These are phyloP conservation scores for Ommatoiulus sabulosus DNA, from an alignment of 2,888 invertebrate species.

Conservation along the genomic window DNA sequence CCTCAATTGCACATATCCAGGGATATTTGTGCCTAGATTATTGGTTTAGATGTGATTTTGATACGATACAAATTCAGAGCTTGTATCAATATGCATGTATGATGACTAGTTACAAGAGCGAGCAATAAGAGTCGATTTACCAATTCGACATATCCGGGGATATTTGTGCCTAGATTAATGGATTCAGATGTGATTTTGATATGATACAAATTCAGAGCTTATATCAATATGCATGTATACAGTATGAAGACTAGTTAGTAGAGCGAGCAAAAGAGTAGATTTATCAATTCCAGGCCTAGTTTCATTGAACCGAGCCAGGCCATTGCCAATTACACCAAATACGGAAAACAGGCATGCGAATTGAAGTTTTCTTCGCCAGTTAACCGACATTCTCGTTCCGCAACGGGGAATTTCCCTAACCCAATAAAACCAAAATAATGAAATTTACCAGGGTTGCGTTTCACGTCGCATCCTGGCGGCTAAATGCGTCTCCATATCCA, in stretches of 20 bases:
- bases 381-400: background rate
- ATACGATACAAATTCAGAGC: too few species aligned
- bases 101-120: background rate
- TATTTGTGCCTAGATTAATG: too few species aligned
- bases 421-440: background rate
- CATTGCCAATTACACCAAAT: background rate
- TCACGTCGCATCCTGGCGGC: conserved; percentile 24
- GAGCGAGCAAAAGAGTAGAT: background rate
- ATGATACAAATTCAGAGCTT: too few species aligned
- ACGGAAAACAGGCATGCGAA: background rate
- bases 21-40: too few species aligned
- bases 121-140: background rate
- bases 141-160: too few species aligned
- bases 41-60: too few species aligned
- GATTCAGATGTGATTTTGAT: too few species aligned
- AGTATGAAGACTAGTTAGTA: background rate
- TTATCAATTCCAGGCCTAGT: background rate
- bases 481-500: background rate
- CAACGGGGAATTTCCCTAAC: conserved; percentile 20
- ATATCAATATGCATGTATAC: too few species aligned
- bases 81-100: too few species aligned
- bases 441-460: background rate
- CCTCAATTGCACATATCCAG: too few species aligned
- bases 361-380: background rate
- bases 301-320: background rate